These are phyloP conservation scores for Lutraria lutraria DNA, from an alignment of 2,888 invertebrate species.

Conservation along the genomic window DNA sequence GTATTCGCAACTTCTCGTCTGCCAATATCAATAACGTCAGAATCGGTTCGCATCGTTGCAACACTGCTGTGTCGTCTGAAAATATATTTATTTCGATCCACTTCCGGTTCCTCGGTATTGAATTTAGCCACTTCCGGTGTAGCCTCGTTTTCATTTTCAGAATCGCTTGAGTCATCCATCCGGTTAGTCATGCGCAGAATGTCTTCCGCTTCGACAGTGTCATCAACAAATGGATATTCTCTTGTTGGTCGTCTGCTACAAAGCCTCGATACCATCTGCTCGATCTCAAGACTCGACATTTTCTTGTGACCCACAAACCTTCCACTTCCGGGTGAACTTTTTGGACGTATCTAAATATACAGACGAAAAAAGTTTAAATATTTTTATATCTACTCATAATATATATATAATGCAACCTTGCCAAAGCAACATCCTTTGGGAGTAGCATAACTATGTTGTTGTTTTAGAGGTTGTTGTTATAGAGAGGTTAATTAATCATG, in stretches of 20 bases:
- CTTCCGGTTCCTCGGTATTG: conserved; percentile 28
- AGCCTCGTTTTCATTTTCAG: conserved; percentile 28
- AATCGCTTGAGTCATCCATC: conserved; percentile 38
- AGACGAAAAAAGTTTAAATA: too few species aligned
- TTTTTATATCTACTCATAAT: neutral
- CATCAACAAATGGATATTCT: conserved; percentile 51
- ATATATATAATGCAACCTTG: too few species aligned
- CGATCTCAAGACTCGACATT: conserved; percentile 62
- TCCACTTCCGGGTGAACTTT: conserved; percentile 44
- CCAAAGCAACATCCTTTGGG: too few species aligned
- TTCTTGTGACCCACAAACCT: conserved; percentile 64
- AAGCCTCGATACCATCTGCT: conserved; percentile 64
- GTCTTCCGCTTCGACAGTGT: conserved; percentile 44
- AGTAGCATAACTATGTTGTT: too few species aligned
- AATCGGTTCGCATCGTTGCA: neutral
- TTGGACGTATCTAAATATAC: conserved; percentile 27
- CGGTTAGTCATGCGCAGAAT: conserved; percentile 52
- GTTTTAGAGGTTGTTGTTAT: too few species aligned
- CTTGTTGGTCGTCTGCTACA: conserved; percentile 57
- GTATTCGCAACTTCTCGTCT: conserved; percentile 1
- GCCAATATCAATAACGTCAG: neutral
- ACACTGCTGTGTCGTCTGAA: conserved; percentile 35
- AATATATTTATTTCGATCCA: neutral
- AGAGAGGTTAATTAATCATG: too few species aligned
- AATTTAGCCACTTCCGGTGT: conserved; percentile 8